Evolutionary conservation across 2,113 vertebrate genomes (phyloP).

Genomic region (Hydrolagus affinis): DNA sequence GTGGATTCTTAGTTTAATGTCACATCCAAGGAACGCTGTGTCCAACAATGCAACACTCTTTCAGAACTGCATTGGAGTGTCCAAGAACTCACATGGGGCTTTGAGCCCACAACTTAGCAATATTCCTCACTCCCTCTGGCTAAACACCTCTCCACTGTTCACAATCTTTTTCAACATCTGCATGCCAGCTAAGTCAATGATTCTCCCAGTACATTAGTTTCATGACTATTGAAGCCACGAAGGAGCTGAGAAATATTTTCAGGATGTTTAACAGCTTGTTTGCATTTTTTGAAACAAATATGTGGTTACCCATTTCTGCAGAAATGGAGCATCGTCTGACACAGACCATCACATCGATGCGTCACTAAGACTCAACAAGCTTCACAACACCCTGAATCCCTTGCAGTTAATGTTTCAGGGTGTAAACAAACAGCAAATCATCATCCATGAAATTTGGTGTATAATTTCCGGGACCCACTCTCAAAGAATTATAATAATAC

Average conservation of each 20-base stretch:
- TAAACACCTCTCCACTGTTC: not conserved
- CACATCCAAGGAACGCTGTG: too few species aligned
- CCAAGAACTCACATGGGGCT: too few species aligned
- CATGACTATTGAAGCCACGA: not conserved
- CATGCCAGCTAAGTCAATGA: not conserved
- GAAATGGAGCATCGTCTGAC: not conserved
- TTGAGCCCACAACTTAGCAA: too few species aligned
- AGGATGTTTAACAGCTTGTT: not conserved
- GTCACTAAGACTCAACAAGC: not conserved
- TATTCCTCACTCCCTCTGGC: too few species aligned
- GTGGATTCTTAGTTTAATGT: too few species aligned
- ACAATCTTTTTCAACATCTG: not conserved
- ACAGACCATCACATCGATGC: not conserved
- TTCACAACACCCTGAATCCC: not conserved
- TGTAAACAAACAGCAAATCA: not conserved
- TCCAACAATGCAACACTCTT: too few species aligned
- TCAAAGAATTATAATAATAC: not conserved
- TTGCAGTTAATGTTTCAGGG: not conserved
- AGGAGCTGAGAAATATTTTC: not conserved
- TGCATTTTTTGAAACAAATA: not conserved
- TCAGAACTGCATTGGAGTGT: too few species aligned
- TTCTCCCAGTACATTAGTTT: not conserved
- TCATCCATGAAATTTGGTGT: not conserved
- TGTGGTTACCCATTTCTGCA: not conserved
- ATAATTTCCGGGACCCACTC: not conserved